Percentiles rank a stretch among this genome's conserved stretches.
Conservation (phyloP, 92 coral and sea anemone species). For the Paragorgia papillata region DNA sequence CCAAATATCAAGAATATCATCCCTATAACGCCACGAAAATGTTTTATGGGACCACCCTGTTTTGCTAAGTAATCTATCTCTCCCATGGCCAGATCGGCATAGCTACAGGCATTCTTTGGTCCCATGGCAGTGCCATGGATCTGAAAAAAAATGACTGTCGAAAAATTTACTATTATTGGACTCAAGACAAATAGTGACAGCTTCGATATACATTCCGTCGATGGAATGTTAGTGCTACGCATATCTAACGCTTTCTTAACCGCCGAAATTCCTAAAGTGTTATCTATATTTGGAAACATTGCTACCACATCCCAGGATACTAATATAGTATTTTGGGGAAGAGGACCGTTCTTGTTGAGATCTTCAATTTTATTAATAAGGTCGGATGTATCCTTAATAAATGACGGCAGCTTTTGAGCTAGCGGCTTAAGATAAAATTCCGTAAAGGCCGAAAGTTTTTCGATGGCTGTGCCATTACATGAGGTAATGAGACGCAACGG, state of each 20-base stretch:
- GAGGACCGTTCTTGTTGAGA: neutral
- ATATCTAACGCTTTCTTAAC: constrained; percentile 43
- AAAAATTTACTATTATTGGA: constrained; percentile 27
- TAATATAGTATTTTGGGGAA: neutral
- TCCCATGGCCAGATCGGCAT: constrained; percentile 6
- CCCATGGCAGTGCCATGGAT: too few relatives aligned
- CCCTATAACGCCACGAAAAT: constrained; percentile 36
- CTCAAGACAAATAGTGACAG: too few relatives aligned
- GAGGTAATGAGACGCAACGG: constrained; percentile 46
- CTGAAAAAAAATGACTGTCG: constrained; percentile 45
- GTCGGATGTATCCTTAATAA: constrained; percentile 43
- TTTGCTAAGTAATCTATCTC: neutral
- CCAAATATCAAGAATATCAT: constrained; percentile 25
- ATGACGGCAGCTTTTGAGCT: constrained; percentile 41
- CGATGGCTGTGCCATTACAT: constrained; percentile 55
- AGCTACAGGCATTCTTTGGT: neutral
- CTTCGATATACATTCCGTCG: too few relatives aligned
- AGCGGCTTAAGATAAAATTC: constrained; percentile 51
- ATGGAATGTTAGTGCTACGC: too few relatives aligned
- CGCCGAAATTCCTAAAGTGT: constrained; percentile 19
- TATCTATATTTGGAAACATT: constrained; percentile 8
- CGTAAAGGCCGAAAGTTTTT: constrained; percentile 55
- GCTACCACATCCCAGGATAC: constrained; percentile 11
- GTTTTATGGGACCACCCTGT: constrained; percentile 1
- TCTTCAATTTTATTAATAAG: neutral